A percentile compares a stretch with the other conserved stretches of the same genome.
Conservation (phyloP, 2,113 vertebrate species). For the Balaenoptera acutorostrata region DNA sequence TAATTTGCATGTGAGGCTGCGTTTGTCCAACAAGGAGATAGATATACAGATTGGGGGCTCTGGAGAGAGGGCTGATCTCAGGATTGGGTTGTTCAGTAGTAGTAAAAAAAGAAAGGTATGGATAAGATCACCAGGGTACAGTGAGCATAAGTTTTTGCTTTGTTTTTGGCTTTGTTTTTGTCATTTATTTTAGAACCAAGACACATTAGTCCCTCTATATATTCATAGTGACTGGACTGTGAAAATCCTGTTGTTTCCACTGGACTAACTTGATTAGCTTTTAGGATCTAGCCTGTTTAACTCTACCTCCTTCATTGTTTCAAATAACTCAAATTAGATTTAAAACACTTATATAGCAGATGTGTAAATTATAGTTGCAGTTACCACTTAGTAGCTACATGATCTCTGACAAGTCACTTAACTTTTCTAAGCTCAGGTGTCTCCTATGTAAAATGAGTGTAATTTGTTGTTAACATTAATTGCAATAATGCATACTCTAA, state of each 20-base stretch:
- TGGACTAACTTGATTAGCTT: background rate
- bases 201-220: background rate
- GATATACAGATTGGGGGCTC: background rate
- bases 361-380: background rate
- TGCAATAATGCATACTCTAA: background rate
- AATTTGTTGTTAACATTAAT: background rate
- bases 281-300: background rate
- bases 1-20: background rate
- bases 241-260: background rate
- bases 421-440: background rate
- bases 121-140: background rate
- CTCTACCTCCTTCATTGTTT: background rate
- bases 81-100: background rate
- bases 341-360: background rate
- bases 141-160: background rate
- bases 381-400: background rate
- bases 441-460: background rate
- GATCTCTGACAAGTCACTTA: background rate
- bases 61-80: background rate
- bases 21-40: background rate
- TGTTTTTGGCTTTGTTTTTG: background rate
- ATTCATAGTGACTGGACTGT: background rate
- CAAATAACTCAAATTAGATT: background rate
- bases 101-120: background rate
- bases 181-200: background rate